phyloP scores from a whole-genome alignment of 2,888 invertebrate species.

The Theretra japonica region DNA sequence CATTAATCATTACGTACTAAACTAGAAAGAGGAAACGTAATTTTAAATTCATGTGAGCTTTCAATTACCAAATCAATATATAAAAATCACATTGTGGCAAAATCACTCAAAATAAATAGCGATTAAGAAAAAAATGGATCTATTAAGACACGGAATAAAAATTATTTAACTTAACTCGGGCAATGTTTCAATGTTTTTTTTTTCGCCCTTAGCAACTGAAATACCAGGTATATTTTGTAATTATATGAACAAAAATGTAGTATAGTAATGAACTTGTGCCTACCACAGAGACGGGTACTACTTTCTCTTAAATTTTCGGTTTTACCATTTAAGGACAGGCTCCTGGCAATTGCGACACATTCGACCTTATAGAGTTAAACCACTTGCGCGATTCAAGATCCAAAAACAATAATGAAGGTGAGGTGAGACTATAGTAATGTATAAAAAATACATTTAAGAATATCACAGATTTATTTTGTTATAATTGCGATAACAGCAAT shows the following conservation, averaged over 20 bases:
- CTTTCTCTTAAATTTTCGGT: conserved; percentile 20
- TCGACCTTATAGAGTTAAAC: conserved; percentile 16
- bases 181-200: background rate
- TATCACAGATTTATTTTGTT: background rate
- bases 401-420: conserved; percentile 1
- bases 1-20: no score
- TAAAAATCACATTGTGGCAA: no score
- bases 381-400: background rate
- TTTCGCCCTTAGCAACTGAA: background rate
- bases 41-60: no score
- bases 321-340: conserved; percentile 4
- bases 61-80: no score
- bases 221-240: background rate
- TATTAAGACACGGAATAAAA: no score
- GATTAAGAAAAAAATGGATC: no score
- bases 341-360: conserved; percentile 7
- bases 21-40: no score
- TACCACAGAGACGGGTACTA: background rate
- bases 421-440: conserved; percentile 5
- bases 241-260: background rate
- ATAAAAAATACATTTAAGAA: background rate
- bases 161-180: no score
- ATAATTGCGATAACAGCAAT: conserved; percentile 2
- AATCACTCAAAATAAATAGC: no score
- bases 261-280: background rate